Conservation (phyloP, 2,888 invertebrate genomes). For the Acanthopleura granulata region DNA sequence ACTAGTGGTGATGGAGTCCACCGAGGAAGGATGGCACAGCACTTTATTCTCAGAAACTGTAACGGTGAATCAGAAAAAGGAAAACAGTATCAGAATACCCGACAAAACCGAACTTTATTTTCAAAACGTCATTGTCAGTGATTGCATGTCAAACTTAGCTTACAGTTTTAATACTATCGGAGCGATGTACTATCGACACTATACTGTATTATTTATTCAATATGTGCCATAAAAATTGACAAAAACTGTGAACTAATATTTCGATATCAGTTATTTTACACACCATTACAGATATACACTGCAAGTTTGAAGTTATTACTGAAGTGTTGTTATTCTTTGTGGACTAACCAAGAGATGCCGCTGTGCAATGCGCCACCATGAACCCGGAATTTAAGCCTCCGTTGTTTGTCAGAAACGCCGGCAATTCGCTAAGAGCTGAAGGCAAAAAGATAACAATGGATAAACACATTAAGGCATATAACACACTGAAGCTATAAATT, state of each 20-base stretch:
- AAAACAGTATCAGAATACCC: neutral
- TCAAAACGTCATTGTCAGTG: no score
- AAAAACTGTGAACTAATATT: no score
- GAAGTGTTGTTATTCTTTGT: neutral
- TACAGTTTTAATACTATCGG: no score
- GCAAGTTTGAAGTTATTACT: neutral
- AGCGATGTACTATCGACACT: no score
- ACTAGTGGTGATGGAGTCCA: constrained; percentile 78
- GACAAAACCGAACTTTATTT: no score
- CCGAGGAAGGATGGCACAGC: constrained; percentile 78
- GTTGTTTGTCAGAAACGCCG: constrained; percentile 77
- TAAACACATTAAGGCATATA: no score
- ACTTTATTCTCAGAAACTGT: constrained; percentile 80
- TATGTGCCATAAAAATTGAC: no score
- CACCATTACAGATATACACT: no score
- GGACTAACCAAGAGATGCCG: constrained; percentile 75
- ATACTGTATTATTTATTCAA: no score
- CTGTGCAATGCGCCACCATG: constrained; percentile 79
- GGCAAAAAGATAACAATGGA: constrained; percentile 17
- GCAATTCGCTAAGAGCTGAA: constrained; percentile 76
- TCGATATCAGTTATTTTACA: no score
- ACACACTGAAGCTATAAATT: no score
- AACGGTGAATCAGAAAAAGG: constrained; percentile 15
- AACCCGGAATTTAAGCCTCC: constrained; percentile 81
- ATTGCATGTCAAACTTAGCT: no score